These are phyloP conservation scores for Notodonta dromedarius DNA, from an alignment of 2,888 invertebrate genomes.

Conservation along the genomic window DNA sequence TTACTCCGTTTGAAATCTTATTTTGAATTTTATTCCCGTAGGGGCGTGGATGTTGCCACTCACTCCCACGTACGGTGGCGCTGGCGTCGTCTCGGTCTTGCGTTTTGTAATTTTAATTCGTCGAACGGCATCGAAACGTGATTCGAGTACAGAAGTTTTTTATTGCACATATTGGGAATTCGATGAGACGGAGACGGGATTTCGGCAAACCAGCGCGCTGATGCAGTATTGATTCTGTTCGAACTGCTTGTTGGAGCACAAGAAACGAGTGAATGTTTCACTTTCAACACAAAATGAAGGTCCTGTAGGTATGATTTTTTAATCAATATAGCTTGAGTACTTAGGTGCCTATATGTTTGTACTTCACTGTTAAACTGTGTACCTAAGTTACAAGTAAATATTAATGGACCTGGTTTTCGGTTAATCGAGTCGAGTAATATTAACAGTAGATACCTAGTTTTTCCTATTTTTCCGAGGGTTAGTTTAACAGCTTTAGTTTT, in stretches of 20 bases:
- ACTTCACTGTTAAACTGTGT: too few relatives aligned
- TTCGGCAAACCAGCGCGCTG: conserved; percentile 58
- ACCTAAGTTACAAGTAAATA: too few relatives aligned
- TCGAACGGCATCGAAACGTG: conserved; percentile 81
- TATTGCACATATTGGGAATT: conserved; percentile 74
- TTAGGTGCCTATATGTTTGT: too few relatives aligned
- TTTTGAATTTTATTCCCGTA: conserved; percentile 82
- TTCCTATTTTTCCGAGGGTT: too few relatives aligned
- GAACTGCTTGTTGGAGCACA: conserved; percentile 21
- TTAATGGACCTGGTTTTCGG: too few relatives aligned
- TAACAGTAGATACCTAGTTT: too few relatives aligned
- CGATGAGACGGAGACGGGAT: conserved; percentile 67
- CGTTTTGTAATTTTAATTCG: conserved; percentile 84
- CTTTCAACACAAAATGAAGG: conserved; percentile 7
- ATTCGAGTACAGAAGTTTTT: conserved; percentile 79
- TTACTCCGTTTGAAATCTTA: conserved; percentile 82
- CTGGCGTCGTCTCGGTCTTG: conserved; percentile 64
- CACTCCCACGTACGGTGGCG: conserved; percentile 65
- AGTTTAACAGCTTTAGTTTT: too few relatives aligned
- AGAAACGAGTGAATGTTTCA: conserved; percentile 8
- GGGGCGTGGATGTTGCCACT: conserved; percentile 85
- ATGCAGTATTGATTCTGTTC: conserved; percentile 60
- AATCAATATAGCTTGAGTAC: too few relatives aligned
- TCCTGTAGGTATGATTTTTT: too few relatives aligned
- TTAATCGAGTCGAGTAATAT: too few relatives aligned